phyloP scores from a whole-genome alignment of 2,888 invertebrate species.

The Dolichomitus sp. region DNA sequence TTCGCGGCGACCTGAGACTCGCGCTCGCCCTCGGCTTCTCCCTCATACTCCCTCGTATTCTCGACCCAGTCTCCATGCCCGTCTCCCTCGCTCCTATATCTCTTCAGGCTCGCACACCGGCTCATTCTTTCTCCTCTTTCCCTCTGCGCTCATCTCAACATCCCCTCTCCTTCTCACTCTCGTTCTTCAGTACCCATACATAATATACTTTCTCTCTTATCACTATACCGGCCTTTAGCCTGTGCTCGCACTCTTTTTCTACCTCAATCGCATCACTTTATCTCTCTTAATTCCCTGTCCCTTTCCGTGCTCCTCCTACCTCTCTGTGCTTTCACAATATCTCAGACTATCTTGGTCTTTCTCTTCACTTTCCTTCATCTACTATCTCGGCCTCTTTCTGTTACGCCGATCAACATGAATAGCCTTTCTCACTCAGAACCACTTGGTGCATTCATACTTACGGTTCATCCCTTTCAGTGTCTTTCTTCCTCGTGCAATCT shows the following conservation, averaged over 20 bases:
- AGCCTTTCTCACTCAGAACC: not conserved
- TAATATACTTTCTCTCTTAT: constrained; percentile 40
- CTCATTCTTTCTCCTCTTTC: constrained; percentile 39
- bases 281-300: constrained; percentile 43
- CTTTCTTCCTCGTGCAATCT: not conserved
- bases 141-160: constrained; percentile 22
- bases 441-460: constrained; percentile 2
- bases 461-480: not conserved
- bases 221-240: constrained; percentile 22
- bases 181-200: constrained; percentile 7
- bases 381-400: constrained; percentile 9
- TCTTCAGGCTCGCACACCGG: constrained; percentile 19
- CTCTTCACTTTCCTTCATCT: constrained; percentile 48
- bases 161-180: constrained; percentile 7
- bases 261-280: constrained; percentile 15
- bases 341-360: constrained; percentile 45
- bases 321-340: constrained; percentile 48
- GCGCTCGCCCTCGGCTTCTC: constrained; percentile 61
- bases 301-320: constrained; percentile 54
- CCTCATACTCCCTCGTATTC: constrained; percentile 63
- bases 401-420: not conserved
- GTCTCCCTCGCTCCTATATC: constrained; percentile 28
- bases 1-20: constrained; percentile 62
- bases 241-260: constrained; percentile 22
- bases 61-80: constrained; percentile 42